phyloP scores from a whole-genome alignment of 2,797 vertebrate genomes.

The Hydrolagus colliei region DNA sequence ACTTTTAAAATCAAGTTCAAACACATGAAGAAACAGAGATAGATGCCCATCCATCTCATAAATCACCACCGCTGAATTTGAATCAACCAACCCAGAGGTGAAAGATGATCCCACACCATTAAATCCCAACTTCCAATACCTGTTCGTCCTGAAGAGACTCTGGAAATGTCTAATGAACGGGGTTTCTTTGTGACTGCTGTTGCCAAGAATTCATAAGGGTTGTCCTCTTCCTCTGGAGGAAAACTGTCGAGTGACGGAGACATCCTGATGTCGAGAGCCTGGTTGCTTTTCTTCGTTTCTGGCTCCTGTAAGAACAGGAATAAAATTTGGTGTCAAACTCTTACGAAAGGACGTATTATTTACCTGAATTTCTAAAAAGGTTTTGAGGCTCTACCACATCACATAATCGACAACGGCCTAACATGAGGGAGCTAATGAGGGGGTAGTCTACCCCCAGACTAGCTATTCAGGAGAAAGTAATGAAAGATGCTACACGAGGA shows the following conservation, averaged over 20 bases:
- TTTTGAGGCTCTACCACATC: too few species aligned
- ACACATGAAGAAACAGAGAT: too few species aligned
- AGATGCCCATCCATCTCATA: background rate
- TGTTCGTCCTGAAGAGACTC: slow-evolving; percentile 61
- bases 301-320: slow-evolving; percentile 58
- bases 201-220: slow-evolving; percentile 75
- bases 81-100: background rate
- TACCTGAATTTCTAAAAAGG: too few species aligned
- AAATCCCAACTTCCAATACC: slow-evolving; percentile 54
- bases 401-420: too few species aligned
- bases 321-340: background rate
- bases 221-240: slow-evolving; percentile 79
- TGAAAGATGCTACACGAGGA: too few species aligned
- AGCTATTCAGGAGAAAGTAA: too few species aligned
- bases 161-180: slow-evolving; percentile 80
- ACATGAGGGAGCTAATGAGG: too few species aligned
- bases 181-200: slow-evolving; percentile 87
- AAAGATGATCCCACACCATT: background rate
- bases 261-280: slow-evolving; percentile 64
- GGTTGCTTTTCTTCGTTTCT: slow-evolving; percentile 65
- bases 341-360: background rate
- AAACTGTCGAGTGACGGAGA: slow-evolving; percentile 80
- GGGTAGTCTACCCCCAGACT: too few species aligned
- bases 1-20: too few species aligned
- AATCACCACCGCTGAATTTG: background rate